Conservation (phyloP, 92 coral and sea anemone genomes). For the Parazoanthus darwini region DNA sequence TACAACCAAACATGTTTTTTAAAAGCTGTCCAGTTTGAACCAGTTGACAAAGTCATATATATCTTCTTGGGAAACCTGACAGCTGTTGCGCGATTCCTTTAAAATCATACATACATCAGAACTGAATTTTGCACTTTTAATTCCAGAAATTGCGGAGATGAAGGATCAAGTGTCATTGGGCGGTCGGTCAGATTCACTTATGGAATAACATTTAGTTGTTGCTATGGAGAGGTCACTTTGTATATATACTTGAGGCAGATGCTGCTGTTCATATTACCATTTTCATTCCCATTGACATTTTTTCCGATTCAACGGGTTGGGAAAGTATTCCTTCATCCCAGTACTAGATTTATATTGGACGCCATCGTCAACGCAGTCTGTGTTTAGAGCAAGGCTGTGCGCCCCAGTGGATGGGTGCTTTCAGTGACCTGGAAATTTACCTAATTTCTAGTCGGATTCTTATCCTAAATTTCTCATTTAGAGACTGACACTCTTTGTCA, state of each 20-base stretch:
- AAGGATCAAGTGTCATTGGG: conserved; percentile 91
- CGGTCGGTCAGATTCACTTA: conserved; percentile 43
- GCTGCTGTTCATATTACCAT: too few relatives aligned
- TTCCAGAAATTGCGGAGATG: conserved; percentile 90
- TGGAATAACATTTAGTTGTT: not conserved
- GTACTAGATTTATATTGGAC: not conserved
- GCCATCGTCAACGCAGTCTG: not conserved
- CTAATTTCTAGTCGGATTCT: not conserved
- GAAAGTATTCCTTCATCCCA: not conserved
- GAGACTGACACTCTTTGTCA: too few relatives aligned
- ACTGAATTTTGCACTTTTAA: conserved; percentile 7
- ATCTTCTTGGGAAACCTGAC: not conserved
- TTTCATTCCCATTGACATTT: too few relatives aligned
- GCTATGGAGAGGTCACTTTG: not conserved
- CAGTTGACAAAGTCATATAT: not conserved
- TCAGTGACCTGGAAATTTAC: not conserved
- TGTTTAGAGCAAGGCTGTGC: too few relatives aligned
- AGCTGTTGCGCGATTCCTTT: not conserved
- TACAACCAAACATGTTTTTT: not conserved
- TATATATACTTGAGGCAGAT: not conserved
- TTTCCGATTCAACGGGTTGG: too few relatives aligned
- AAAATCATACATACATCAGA: not conserved
- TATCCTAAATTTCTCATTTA: too few relatives aligned
- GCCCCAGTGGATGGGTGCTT: too few relatives aligned
- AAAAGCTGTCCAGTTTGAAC: not conserved